Evolutionary conservation across 2,888 invertebrate genomes (phyloP), one percentile per base, ranked within the genome.

Genomic region (Terebella lapidaria): DNA sequence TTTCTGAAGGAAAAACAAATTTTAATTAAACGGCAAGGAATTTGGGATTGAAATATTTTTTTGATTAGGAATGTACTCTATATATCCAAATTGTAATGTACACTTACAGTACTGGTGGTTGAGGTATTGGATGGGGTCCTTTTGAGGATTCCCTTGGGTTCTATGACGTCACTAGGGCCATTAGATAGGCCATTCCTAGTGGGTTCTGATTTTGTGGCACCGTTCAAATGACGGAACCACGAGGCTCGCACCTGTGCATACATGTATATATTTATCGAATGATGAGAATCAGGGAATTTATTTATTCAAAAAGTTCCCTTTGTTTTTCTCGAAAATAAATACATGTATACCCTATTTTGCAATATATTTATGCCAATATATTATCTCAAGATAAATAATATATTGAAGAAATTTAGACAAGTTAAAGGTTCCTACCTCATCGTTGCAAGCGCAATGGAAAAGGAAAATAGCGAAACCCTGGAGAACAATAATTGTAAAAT

Each of bases 391-490:
- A 35, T 15, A 15, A n/a, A 35, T n/a, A 35, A 35, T 15, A n/a
- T 15, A 35, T n/a, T n/a, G n/a, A n/a, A n/a, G n/a, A n/a, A n/a
- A n/a, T n/a, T n/a, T n/a, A n/a, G n/a, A n/a, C n/a, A n/a, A n/a
- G n/a, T n/a, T n/a, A n/a, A n/a, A n/a, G 10, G n/a, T 35, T 15
- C n/a, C n/a, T 49, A 49, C 49, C 49, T 49, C 49, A 5, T 49
- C 49, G 49, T 49, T 49, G 49, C 10, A 49, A 22, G 24, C 49
- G 49, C 49, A 49, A 24, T 49, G 49, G 24, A 49, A 22, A 5
- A 49, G 49, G 24, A 49, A 49, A 22, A 49, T 49, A 10, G 24
- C 15, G 24, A 49, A 49, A n/a, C 49, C 49, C 49, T 49, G 49
- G 22, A 35, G n/a, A 35, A 35, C n/a, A 49, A 49, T 22, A 49